Evolutionary conservation across 2,113 vertebrate genomes (phyloP).

Genomic region (Psittacula cyanocephala): DNA sequence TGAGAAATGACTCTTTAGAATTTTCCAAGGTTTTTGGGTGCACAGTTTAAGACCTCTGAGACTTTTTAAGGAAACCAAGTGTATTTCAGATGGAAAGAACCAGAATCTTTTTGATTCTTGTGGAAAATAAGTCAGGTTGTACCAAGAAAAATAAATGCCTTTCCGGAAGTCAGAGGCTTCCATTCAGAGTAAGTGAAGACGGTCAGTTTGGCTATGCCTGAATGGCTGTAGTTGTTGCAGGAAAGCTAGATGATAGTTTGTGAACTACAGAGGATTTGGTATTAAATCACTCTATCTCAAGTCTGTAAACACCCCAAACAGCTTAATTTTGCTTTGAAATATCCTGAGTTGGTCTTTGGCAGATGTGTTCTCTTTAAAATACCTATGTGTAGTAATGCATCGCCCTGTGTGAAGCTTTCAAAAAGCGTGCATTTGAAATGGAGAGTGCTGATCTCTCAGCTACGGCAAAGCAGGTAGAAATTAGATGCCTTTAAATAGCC

Average conservation of each 20-base stretch:
- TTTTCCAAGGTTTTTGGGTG: neutral
- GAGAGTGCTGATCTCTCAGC: neutral
- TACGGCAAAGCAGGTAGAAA: neutral
- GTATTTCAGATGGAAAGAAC: neutral
- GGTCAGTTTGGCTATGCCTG: neutral
- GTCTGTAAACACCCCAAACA: neutral
- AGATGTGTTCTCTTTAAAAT: neutral
- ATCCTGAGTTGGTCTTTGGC: neutral
- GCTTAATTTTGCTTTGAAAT: neutral
- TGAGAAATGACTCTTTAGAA: neutral
- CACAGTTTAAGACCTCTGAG: neutral
- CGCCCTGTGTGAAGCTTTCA: neutral
- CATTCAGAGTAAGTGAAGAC: neutral
- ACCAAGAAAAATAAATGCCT: neutral
- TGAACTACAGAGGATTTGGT: neutral
- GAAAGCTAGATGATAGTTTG: neutral
- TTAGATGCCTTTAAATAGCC: neutral
- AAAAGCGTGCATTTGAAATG: neutral
- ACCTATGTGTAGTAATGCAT: accelerated
- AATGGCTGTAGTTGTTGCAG: neutral
- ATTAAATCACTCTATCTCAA: neutral
- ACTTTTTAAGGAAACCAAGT: neutral
- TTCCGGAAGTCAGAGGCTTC: neutral
- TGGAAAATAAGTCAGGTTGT: neutral
- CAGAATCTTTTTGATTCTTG: neutral